phyloP scores from a whole-genome alignment of 2,888 invertebrate species.

The Nasonovia ribisnigri region DNA sequence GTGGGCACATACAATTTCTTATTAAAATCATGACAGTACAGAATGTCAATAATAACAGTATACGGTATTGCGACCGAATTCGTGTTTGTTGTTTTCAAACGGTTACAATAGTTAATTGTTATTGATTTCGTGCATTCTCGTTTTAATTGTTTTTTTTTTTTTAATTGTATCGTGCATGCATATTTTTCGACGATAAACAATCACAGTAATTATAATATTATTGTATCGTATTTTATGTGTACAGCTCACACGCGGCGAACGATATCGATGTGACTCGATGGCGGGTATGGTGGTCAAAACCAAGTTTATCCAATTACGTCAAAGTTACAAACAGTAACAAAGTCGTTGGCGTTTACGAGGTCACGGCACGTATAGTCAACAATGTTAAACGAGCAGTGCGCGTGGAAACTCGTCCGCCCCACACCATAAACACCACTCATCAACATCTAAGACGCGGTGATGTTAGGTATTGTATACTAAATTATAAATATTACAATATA shows the following conservation, averaged over 20 bases:
- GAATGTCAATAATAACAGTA: background rate
- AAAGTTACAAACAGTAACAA: background rate
- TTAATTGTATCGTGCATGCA: background rate
- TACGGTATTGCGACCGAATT: background rate
- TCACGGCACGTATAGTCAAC: slow-evolving; percentile 11
- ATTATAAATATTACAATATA: background rate
- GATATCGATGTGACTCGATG: background rate
- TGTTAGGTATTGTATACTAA: background rate
- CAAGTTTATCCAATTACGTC: background rate
- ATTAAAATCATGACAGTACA: background rate
- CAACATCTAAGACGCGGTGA: background rate
- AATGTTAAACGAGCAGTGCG: slow-evolving; percentile 6
- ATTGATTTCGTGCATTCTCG: background rate
- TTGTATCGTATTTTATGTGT: background rate
- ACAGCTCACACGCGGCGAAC: background rate
- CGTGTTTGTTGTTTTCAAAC: background rate
- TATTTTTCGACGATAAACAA: background rate
- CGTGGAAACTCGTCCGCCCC: background rate
- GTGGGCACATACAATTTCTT: background rate
- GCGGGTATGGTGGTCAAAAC: slow-evolving; percentile 1
- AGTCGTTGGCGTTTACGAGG: background rate
- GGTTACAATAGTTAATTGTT: background rate
- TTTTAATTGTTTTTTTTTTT: background rate
- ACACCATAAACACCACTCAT: background rate
- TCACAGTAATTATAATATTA: background rate